Conservation (phyloP, 1,140 invertebrate genomes). For the Zaprionus taronus region DNA sequence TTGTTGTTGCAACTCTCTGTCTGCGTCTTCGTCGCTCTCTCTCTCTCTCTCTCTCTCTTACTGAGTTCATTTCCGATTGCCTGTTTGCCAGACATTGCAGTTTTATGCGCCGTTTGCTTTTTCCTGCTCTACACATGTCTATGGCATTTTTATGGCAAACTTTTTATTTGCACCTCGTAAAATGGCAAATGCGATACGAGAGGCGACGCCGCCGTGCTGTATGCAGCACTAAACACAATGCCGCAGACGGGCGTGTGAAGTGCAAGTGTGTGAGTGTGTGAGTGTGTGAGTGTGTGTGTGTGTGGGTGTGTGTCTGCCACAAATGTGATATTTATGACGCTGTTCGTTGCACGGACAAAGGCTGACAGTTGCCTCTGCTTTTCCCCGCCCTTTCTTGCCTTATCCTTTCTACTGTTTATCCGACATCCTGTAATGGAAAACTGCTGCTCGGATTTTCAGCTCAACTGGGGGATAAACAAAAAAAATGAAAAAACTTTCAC, state of each 20-base stretch:
- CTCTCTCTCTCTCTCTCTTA: not conserved
- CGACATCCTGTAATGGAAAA: constrained; percentile 38
- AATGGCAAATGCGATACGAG: constrained; percentile 74
- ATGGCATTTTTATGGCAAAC: constrained; percentile 79
- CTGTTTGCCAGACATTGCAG: constrained; percentile 78
- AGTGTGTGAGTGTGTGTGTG: constrained; percentile 25
- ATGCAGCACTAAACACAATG: constrained; percentile 76
- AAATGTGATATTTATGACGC: constrained; percentile 82
- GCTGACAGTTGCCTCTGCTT: constrained; percentile 32
- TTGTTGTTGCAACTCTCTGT: too few relatives aligned
- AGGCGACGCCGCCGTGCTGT: constrained; percentile 37
- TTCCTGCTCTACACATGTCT: constrained; percentile 58
- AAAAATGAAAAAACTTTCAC: constrained; percentile 36
- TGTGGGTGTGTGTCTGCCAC: constrained; percentile 67
- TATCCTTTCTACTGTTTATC: constrained; percentile 2
- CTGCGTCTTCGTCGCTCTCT: not conserved
- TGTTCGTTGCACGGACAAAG: constrained; percentile 55
- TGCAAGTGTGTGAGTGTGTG: not conserved
- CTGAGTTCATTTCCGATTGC: constrained; percentile 66
- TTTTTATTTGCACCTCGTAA: constrained; percentile 83
- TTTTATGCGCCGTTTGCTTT: constrained; percentile 69
- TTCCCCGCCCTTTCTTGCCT: not conserved
- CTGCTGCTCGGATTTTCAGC: constrained; percentile 24
- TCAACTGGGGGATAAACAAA: not conserved
- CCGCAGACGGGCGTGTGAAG: constrained; percentile 9